Base-by-base conservation (phyloP, 92 coral and sea anemone genomes). In the Epizoanthus rinbou region DNA sequence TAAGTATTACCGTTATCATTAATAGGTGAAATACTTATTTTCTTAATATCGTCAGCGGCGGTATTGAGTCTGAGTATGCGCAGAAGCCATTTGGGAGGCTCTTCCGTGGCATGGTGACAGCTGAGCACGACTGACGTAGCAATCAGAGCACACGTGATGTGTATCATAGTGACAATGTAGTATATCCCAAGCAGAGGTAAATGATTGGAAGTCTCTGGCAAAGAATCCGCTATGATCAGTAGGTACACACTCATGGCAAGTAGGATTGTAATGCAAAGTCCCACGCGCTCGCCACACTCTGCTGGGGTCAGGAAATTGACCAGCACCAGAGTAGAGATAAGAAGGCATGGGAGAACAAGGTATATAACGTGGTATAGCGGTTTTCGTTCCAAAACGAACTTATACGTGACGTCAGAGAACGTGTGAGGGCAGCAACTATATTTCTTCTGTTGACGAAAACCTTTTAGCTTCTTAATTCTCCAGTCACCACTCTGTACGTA, bases 241-340 rank as follows among this genome's bases (percentile, higher is more conserved):
- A 76, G 67, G 35, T 76, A 76, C 67, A 76, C 82, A 37, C 82
- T 76, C 82, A 76, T 76, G 57, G 82, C 68, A 3, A 76, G 67
- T 1, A 76, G 82, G 3, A 74, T 33, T 8, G 80, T 74, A 22
- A 74, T 74, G 19, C 80, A 74, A 33, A 74, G 80, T n/a, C 82
- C 82, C 2, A 76, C 53, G 2, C 82, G 66, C 67, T 76, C 82
- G 2, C 82, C 82, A 31, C 82, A 52, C 7, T 57, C 82, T 2
- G 21, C 67, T 16, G 82, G 82, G 33, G 53, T 64, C 43, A 50
- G 11, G 50, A 76, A 76, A 28, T 64, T 50, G 67, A 76, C 31
- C 11, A 76, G 52, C 18, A 63, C 53, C 33, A 76, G 69, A 0
- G 41, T 21, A 24, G 69, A 59, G 35, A 76, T 76, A 0, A 76